Evolutionary conservation across 2,113 vertebrate species (phyloP), one percentile per base, ranked within the genome.

Genomic region (Xiphorhynchus elegans): DNA sequence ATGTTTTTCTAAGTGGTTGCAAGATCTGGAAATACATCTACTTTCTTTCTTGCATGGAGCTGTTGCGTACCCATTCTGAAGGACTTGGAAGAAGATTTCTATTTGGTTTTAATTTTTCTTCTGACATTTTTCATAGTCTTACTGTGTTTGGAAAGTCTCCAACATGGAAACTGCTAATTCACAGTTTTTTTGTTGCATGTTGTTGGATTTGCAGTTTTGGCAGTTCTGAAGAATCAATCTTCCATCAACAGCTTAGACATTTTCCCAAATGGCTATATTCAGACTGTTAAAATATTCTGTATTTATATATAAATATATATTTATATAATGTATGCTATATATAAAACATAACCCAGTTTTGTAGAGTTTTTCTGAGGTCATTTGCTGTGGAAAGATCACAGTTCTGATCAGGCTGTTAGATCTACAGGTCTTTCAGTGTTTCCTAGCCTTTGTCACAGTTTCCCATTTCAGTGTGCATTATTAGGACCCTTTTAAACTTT

Each of bases 201-300:
- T 91, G 49, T 68, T 89, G 25, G 25, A 80, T 80, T 79, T 94
- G 50, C 50, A 73, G 40, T 40, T 96, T 90, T 85, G 87, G 82
- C 47, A 90, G 58, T 59, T 83, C 46, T 69, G 50, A 89, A 62
- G 82, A 91, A 76, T 72, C 5, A 31, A 66, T 94, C 84, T 76
- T 82, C 3, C 2, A 70, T 80, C 74, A 89, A 80, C 66, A 80
- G 35, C 62, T 66, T 85, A 80, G 78, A 59, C 12, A 8, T 76
- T 82, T 95, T 66, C 63, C 35, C n/a, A 84, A 89, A 75, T 69
- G 53, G 13, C n/a, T 76, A 13, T 76, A 76, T 81, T 55, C 42
- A 72, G 47, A 49, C 40, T 52, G 35, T 52, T 74, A 63, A 94
- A 90, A 75, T 63, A 70, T 13, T 77, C 63, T 37, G 3, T 75